Percentiles rank a stretch among this genome's conserved stretches.
Conservation (phyloP, 2,888 invertebrate genomes). For the Melipona bicolor region DNA sequence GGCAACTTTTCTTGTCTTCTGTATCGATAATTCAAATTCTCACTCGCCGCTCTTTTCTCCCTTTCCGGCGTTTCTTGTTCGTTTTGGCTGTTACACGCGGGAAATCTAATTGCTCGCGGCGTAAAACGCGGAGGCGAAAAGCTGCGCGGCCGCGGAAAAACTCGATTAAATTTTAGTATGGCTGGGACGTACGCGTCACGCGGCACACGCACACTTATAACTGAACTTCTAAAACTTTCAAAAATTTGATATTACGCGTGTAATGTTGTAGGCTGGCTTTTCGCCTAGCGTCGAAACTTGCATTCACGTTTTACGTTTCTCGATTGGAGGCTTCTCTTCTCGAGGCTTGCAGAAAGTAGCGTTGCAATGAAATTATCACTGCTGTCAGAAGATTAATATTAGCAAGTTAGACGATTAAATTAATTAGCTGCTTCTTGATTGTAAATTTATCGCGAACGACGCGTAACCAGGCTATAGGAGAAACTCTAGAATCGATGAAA, state of each 20-base stretch:
- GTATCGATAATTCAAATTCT: constrained; percentile 1
- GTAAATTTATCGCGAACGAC: too few relatives aligned
- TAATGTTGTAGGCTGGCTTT: too few relatives aligned
- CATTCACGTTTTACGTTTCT: not conserved
- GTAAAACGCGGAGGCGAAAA: constrained; percentile 24
- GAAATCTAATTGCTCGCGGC: constrained; percentile 44
- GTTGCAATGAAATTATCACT: too few relatives aligned
- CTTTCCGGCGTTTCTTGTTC: not conserved
- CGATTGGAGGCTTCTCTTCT: not conserved
- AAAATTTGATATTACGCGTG: not conserved
- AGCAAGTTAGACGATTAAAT: too few relatives aligned
- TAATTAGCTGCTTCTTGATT: too few relatives aligned
- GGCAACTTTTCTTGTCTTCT: not conserved
- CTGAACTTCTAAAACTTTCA: constrained; percentile 12
- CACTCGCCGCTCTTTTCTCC: not conserved
- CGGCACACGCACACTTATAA: constrained; percentile 5
- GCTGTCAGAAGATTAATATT: too few relatives aligned
- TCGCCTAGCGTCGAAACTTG: too few relatives aligned
- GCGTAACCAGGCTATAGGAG: too few relatives aligned
- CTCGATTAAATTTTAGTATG: constrained; percentile 47
- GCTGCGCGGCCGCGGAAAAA: constrained; percentile 18
- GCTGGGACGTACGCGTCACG: not conserved
- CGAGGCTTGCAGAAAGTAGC: too few relatives aligned
- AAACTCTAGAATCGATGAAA: too few relatives aligned
- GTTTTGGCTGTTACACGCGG: not conserved